Base-by-base conservation (phyloP, 2,113 vertebrate species). In the Coturnix japonica region DNA sequence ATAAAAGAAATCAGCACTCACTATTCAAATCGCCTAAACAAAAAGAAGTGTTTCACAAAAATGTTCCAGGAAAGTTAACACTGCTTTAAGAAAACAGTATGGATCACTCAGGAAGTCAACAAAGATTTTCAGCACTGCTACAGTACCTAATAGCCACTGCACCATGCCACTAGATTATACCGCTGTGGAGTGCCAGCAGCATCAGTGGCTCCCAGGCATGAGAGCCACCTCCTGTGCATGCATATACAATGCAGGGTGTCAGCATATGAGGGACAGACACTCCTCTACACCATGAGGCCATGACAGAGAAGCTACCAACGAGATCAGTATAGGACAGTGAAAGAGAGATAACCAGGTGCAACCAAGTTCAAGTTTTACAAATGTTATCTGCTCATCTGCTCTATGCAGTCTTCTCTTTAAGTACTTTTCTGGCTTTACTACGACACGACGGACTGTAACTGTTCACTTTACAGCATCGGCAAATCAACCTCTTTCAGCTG, bases 291-390 rank as follows among this genome's bases (percentile, higher is more conserved):
- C 79, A 64, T 2, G 3, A 72, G 77, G 56, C 66, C 82, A 35
- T 75, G 66, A 76, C 87, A 94, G 92, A 98, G 96, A 96, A 96
- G 89, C 91, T 96, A 94, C 96, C 94, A 90, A 89, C 80, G 73
- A 80, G 76, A 79, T 57, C 92, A 92, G 84, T 79, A 67, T 44
- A 81, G 95, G 96, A 96, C 78, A 98, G 97, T 28, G 87, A 90
- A 91, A 95, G 91, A 91, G 90, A 93, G 87, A 96, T 47, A 85
- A 94, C 92, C 97, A 93, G 81, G 96, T 97, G 95, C 97, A 97
- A 97, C 96, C 18, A 87, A 98, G 89, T 41, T 84, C 69, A 2
- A 3, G 19, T 87, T 89, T 83, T 85, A 70, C 93, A 92, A 87
- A 88, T 53, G 89, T 96, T 95, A 88, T 86, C 93, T 94, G 74